Evolutionary conservation across 2,113 vertebrate species (phyloP).

Genomic region (Sinocyclocheilus maitianheensis): DNA sequence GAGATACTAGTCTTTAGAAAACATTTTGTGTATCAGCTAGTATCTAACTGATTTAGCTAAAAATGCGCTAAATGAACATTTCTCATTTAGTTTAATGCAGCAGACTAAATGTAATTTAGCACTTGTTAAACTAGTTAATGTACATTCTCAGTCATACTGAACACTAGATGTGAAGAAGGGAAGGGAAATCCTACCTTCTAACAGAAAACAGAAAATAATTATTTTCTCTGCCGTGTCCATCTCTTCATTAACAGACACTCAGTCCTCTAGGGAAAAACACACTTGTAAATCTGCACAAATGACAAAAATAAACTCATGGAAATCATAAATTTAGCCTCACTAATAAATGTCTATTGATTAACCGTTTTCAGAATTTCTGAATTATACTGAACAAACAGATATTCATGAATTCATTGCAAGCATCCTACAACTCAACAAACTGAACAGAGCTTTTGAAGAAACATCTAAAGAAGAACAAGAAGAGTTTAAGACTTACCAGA

Average conservation of each 20-base stretch:
- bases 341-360: too few species aligned
- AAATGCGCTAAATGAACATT: not conserved
- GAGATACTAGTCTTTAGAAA: not conserved
- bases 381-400: not conserved
- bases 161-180: not conserved
- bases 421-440: not conserved
- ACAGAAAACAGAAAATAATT: not conserved
- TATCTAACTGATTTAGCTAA: too few species aligned
- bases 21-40: not conserved
- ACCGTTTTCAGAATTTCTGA: too few species aligned
- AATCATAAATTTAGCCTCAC: not conserved
- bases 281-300: too few species aligned
- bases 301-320: not conserved
- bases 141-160: not conserved
- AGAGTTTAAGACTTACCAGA: too few species aligned
- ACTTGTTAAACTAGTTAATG: not conserved
- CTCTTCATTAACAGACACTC: not conserved
- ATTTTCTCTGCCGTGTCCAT: not conserved
- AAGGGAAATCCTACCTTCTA: not conserved
- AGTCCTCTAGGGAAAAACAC: not conserved
- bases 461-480: not conserved
- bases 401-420: not conserved
- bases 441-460: not conserved
- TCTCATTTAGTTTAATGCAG: not conserved
- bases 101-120: not conserved